Conservation (phyloP, 2,888 invertebrate species). For the Ligdia adustata region DNA sequence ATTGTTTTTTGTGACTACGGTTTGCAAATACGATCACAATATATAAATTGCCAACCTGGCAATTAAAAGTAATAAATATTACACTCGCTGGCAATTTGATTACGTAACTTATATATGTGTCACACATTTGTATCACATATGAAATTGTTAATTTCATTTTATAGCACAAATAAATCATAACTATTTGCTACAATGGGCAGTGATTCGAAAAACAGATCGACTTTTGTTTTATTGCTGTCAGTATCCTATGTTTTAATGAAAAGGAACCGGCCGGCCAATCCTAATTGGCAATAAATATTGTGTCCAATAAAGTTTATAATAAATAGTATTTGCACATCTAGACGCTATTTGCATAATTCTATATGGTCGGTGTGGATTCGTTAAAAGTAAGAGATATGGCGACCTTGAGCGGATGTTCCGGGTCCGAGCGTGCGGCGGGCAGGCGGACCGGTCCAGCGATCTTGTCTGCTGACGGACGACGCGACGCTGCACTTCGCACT, state of each 20-base stretch:
- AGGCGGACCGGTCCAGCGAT: constrained; percentile 58
- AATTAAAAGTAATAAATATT: too few relatives aligned
- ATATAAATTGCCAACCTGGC: too few relatives aligned
- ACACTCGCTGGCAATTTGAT: too few relatives aligned
- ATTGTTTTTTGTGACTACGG: too few relatives aligned
- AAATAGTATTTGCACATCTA: constrained; percentile 37
- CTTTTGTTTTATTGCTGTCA: constrained; percentile 10
- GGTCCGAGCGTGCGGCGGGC: constrained; percentile 62
- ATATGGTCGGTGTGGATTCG: constrained; percentile 40
- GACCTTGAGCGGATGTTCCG: constrained; percentile 77
- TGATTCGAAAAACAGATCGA: constrained; percentile 16
- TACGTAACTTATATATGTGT: too few relatives aligned
- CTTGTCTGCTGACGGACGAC: constrained; percentile 41
- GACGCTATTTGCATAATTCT: constrained; percentile 39
- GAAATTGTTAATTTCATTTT: too few relatives aligned
- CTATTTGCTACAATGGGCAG: neutral
- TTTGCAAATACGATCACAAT: too few relatives aligned
- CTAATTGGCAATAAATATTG: constrained; percentile 35
- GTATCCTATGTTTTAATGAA: constrained; percentile 24
- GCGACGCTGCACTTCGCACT: neutral
- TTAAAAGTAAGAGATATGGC: constrained; percentile 69
- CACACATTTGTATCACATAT: too few relatives aligned
- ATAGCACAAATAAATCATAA: neutral
- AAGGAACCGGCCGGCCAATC: constrained; percentile 25
- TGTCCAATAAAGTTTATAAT: constrained; percentile 32